A percentile compares a stretch with the other conserved stretches of the same genome.
Conservation (phyloP, 1,140 invertebrate genomes). For the Platyscapa corneri region DNA sequence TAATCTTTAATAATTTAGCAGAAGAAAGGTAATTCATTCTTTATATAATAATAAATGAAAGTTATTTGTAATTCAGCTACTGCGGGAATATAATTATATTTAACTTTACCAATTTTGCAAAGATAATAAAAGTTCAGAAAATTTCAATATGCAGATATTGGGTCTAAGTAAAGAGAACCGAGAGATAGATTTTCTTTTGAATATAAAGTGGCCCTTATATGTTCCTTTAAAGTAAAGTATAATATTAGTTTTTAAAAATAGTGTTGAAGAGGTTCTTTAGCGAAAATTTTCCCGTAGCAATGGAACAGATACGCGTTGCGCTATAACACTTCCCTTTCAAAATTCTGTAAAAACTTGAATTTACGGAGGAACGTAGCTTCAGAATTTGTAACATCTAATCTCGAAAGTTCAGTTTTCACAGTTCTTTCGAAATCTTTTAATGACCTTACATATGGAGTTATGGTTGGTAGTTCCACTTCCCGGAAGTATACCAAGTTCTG, state of each 20-base stretch:
- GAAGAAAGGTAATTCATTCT: too few relatives aligned
- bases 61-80: too few relatives aligned
- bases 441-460: slow-evolving; percentile 3
- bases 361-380: neutral
- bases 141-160: neutral
- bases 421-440: neutral
- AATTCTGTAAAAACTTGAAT: slow-evolving; percentile 6
- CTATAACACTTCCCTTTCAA: neutral
- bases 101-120: too few relatives aligned
- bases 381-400: neutral
- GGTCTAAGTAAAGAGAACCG: neutral
- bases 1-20: too few relatives aligned
- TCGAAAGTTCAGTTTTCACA: neutral
- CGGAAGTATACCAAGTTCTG: neutral
- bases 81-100: too few relatives aligned
- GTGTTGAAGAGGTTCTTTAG: neutral
- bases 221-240: neutral
- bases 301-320: neutral
- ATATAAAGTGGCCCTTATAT: neutral
- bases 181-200: neutral
- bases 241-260: slow-evolving; percentile 3
- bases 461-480: neutral
- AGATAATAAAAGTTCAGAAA: neutral
- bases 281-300: neutral
- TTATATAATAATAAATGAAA: too few relatives aligned